Base-by-base conservation (phyloP, 2,797 vertebrate species). In the Bufotes viridis region DNA sequence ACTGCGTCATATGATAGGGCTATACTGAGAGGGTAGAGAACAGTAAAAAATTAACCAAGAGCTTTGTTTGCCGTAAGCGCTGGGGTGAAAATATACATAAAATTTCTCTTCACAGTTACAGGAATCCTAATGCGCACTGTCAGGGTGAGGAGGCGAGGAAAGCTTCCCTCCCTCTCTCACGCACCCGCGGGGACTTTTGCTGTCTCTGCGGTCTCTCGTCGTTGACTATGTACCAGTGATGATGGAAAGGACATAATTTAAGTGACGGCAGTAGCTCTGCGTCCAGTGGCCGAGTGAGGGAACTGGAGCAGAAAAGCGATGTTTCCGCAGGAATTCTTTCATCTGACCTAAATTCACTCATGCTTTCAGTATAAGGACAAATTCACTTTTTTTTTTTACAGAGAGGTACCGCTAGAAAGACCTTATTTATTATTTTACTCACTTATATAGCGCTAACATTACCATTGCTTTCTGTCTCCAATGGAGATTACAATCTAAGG, bases 241-340 rank as follows among this genome's bases (percentile, higher is more conserved):
- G 96, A 96, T 95, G 96, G 95, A 94, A 95, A 96, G 95, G 93
- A 91, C 95, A 95, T 96, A 97, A 97, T 97, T 94, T 96, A 96
- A 96, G 96, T 96, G 96, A 97, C 97, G 96, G 95, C 93, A 90
- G 95, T 96, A 91, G 91, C 92, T 90, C 93, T 87, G 91, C 88
- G 91, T 94, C 94, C 92, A 94, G 94, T 93, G 95, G 95, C 93
- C 94, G 92, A 90, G 91, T 93, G 93, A 94, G 94, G 92, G 94
- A 95, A 95, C 90, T 94, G 93, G 95, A 94, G 95, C 95, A 89
- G 95, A 93, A 93, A 94, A 90, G 89, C 87, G 29, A 93, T 90
- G 92, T 91, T 92, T 90, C 90, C 91, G 91, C 82, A 89, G 90
- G 91, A 92, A 92, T 93, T 93, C 92, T 93, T 92, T 93, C 90